phyloP scores from a whole-genome alignment of 2,888 invertebrate genomes.

The Cephus runcator region DNA sequence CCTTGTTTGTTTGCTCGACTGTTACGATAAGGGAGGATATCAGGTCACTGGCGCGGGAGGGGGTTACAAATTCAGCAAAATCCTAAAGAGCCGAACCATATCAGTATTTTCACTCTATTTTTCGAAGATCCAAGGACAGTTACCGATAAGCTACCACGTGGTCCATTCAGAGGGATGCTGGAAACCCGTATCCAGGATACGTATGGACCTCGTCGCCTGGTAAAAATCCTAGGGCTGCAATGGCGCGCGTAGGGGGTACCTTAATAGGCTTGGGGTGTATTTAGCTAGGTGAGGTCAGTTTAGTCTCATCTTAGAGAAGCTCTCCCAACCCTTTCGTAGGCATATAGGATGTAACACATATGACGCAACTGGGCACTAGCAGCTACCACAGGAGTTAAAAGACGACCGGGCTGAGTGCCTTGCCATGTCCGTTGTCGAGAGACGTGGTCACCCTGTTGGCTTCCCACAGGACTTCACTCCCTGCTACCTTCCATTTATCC shows the following conservation, averaged over 20 bases:
- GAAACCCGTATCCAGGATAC: background rate
- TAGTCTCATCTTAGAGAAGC: background rate
- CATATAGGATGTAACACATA: background rate
- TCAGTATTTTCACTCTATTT: background rate
- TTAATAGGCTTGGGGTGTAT: background rate
- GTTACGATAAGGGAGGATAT: slow-evolving; percentile 47
- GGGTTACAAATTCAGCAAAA: background rate
- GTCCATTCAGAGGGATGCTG: background rate
- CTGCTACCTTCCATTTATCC: background rate
- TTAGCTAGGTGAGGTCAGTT: background rate
- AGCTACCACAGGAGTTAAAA: slow-evolving; percentile 52
- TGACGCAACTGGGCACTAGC: slow-evolving; percentile 23
- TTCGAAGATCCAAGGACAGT: background rate
- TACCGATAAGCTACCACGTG: background rate
- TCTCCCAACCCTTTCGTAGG: background rate
- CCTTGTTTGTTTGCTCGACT: slow-evolving; percentile 49
- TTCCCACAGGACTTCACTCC: background rate
- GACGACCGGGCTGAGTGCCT: slow-evolving; percentile 62
- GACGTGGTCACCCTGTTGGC: slow-evolving; percentile 32
- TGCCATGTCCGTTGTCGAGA: slow-evolving; percentile 51
- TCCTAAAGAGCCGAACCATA: background rate
- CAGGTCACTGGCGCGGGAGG: slow-evolving; percentile 21
- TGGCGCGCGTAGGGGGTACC: slow-evolving; percentile 39
- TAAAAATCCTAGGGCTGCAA: slow-evolving; percentile 7
- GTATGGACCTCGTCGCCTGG: background rate